Base-by-base conservation (phyloP, 2,888 invertebrate genomes). In the Monoplex corrugatus region DNA sequence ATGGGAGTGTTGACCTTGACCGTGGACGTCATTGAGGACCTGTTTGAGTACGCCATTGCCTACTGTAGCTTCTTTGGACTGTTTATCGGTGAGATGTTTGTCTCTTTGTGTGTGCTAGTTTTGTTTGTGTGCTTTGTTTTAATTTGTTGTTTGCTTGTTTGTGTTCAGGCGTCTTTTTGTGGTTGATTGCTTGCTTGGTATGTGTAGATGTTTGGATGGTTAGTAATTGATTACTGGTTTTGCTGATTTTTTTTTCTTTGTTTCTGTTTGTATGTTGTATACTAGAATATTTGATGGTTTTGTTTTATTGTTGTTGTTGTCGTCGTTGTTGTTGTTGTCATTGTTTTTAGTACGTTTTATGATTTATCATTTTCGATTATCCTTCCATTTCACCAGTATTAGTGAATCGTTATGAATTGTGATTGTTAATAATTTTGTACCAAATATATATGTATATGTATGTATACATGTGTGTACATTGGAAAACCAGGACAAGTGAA, bases 1-100 rank as follows among this genome's bases (percentile, higher is more conserved):
- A 84, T 84, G 84, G 84, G 84, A 8, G 35, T 23, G 1, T n/a
- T 84, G 44, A 57, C 84, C 23, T 23, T 84, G 57, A 50, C 84
- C 35, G 84, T 84, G 84, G 44, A 57, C 2, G 57, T 45, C 10
- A n/a, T 84, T 13, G 23, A 28, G 43, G 43, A 80, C 5, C 19
- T 5, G 32, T 35, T 84, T 38, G 32, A 84, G 32, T 84, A 84
- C 50, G 84, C 84, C 50, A 38, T 84, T 23, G 35, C 84, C 45
- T 84, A 84, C 50, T 45, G 84, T 32, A 23, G 13, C 6, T 35
- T 84, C 16, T 57, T 57, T 57, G 84, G 84, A 3, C 6, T 38
- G 35, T 78, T 78, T 35, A 13, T 13, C 13, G 78, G 78, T 78
- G 16, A 68, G 68, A 5, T 38, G 19, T 16, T 38, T 16, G 38